These are phyloP conservation scores for Saguinus imperator DNA, from an alignment of 2,113 vertebrate genomes.

Conservation along the genomic window DNA sequence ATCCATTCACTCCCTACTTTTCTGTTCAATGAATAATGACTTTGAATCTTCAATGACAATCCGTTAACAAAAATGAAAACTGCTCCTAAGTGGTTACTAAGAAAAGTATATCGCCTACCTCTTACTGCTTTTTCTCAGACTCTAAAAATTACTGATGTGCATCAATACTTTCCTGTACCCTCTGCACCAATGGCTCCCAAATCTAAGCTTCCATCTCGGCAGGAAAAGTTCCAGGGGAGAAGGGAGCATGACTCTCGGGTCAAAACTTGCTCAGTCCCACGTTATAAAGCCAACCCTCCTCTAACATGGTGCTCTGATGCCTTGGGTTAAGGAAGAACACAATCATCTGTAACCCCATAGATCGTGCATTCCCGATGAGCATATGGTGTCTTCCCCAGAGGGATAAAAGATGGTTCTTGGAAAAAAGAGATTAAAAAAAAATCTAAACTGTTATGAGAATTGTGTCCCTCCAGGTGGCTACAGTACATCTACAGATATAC, in stretches of 20 bases:
- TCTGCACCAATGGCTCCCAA: neutral
- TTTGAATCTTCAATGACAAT: conserved; percentile 32
- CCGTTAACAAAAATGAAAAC: conserved; percentile 57
- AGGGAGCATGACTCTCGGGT: accelerated
- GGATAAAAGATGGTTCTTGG: neutral
- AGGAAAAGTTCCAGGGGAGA: neutral
- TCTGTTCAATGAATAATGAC: neutral
- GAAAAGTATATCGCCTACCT: conserved; percentile 59
- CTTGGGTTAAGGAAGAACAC: neutral
- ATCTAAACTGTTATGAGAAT: neutral
- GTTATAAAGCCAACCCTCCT: neutral
- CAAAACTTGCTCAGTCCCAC: neutral
- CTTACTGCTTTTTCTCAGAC: conserved; percentile 57
- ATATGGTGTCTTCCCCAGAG: accelerated
- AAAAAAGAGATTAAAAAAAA: neutral
- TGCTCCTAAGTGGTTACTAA: conserved; percentile 37
- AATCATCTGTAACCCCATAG: accelerated
- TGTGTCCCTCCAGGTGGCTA: neutral
- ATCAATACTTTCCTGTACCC: neutral
- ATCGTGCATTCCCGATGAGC: accelerated
- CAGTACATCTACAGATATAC: neutral
- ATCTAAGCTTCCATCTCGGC: neutral
- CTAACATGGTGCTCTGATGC: accelerated
- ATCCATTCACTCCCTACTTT: neutral
- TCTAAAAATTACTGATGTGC: neutral